phyloP scores from a whole-genome alignment of 2,888 invertebrate species.

The Limenitis camilla region DNA sequence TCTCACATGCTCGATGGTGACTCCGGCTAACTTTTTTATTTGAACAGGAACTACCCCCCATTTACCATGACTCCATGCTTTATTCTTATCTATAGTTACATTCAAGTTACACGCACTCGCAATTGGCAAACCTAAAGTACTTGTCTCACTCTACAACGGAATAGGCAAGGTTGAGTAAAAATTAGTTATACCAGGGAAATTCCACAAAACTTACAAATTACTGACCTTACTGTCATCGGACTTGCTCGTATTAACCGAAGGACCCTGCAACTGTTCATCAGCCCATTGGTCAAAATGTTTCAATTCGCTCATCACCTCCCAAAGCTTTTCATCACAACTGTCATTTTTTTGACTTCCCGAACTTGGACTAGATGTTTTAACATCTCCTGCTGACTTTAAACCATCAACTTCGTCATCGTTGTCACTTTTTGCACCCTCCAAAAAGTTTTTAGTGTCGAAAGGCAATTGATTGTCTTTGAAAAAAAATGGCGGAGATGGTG shows the following conservation, averaged over 20 bases:
- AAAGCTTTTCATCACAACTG: constrained; percentile 48
- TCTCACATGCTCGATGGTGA: constrained; percentile 50
- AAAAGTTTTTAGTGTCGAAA: constrained; percentile 44
- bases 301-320: constrained; percentile 63
- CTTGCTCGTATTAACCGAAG: constrained; percentile 43
- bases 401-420: constrained; percentile 51
- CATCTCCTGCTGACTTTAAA: constrained; percentile 32
- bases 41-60: constrained; percentile 65
- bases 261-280: constrained; percentile 52
- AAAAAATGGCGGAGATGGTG: constrained; percentile 47
- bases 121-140: constrained; percentile 56
- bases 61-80: constrained; percentile 50
- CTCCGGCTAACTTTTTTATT: constrained; percentile 48
- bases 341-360: constrained; percentile 37
- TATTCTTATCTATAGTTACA: constrained; percentile 40
- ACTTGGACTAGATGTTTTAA: constrained; percentile 38
- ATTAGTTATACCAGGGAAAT: not conserved
- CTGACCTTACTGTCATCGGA: constrained; percentile 61
- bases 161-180: not conserved
- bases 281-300: constrained; percentile 63
- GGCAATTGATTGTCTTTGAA: constrained; percentile 55
- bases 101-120: constrained; percentile 56
- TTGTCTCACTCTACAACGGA: constrained; percentile 53
- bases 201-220: not conserved
- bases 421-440: constrained; percentile 37